phyloP scores from a whole-genome alignment of 2,113 vertebrate species.

The Tringa solitaria region DNA sequence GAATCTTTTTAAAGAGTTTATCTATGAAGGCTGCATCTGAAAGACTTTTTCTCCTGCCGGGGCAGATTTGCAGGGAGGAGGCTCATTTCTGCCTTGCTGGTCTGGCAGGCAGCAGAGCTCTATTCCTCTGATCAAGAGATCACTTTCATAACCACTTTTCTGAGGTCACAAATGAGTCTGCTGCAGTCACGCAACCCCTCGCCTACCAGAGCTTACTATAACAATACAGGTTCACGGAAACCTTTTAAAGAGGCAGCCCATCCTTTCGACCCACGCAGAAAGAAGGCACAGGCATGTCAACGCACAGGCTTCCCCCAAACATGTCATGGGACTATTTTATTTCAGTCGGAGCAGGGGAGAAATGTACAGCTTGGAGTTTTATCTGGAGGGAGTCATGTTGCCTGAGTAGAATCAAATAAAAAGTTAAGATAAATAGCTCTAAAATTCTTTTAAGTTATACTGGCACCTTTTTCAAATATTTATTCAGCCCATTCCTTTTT shows the following conservation, averaged over 20 bases:
- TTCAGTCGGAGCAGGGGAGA: background rate
- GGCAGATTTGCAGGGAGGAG: conserved; percentile 50
- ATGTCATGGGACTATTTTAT: background rate
- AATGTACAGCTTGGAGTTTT: background rate
- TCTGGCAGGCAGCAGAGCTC: conserved; percentile 66
- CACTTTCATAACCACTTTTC: conserved; percentile 90
- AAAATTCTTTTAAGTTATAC: background rate
- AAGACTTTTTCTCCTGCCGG: conserved; percentile 55
- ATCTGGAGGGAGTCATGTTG: background rate
- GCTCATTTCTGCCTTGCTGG: conserved; percentile 79
- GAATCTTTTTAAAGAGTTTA: background rate
- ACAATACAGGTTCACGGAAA: conserved; percentile 66
- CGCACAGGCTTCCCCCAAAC: background rate
- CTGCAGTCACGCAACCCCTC: conserved; percentile 89
- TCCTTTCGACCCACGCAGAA: background rate
- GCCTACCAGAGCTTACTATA: conserved; percentile 73
- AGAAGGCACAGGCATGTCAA: background rate
- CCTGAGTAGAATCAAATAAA: background rate
- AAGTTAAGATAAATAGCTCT: background rate
- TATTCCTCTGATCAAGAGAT: conserved; percentile 80
- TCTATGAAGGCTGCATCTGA: background rate
- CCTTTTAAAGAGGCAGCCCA: conserved; percentile 76
- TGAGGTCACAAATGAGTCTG: conserved; percentile 86
- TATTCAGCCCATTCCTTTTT: background rate
- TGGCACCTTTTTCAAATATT: background rate